A percentile compares a stretch with the other conserved stretches of the same genome.
Evolutionary conservation across 2,113 vertebrate species (phyloP).

Genomic region (Struthio camelus): DNA sequence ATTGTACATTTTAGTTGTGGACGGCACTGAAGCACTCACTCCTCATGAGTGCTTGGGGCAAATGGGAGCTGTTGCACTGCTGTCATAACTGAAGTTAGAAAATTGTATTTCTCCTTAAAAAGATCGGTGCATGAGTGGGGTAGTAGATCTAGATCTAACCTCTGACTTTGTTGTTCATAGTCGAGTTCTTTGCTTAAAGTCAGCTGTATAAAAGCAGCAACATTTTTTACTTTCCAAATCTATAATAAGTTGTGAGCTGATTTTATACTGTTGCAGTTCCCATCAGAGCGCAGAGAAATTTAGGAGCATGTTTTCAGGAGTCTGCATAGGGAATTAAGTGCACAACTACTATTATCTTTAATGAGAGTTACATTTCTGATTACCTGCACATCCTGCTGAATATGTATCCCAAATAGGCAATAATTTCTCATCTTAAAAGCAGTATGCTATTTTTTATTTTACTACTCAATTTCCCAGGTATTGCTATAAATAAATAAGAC

Average conservation of each 20-base stretch:
- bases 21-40: background rate
- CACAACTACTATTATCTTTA: background rate
- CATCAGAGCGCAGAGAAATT: background rate
- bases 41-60: background rate
- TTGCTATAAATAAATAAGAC: conserved; percentile 4
- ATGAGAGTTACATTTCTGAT: background rate
- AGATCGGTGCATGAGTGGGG: background rate
- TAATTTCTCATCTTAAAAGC: background rate
- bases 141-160: background rate
- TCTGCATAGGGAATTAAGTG: background rate
- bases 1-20: background rate
- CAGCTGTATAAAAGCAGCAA: background rate
- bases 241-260: background rate
- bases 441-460: background rate
- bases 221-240: background rate
- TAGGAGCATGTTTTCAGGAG: background rate
- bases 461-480: background rate
- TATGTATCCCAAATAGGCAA: background rate
- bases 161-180: accelerated
- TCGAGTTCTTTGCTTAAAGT: background rate
- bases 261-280: background rate
- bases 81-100: background rate
- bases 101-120: background rate
- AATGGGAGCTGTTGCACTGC: background rate
- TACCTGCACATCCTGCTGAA: background rate